These are phyloP conservation scores for Drosophila parthenogenetica DNA, from an alignment of 2,888 invertebrate species.

Conservation along the genomic window DNA sequence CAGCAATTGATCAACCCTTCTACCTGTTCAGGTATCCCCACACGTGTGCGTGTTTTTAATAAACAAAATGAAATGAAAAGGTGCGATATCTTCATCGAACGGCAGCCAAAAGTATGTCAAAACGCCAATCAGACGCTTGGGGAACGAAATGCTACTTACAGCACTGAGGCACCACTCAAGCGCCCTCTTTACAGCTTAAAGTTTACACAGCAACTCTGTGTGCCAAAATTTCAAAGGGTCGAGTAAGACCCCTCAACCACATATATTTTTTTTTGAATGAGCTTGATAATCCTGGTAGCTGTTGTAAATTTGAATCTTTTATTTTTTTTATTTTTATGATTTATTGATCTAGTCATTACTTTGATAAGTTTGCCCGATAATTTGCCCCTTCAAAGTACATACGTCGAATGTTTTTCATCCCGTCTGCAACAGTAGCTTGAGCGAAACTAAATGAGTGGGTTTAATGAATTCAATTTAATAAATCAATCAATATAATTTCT, in stretches of 20 bases:
- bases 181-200: conserved; percentile 7
- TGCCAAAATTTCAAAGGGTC: not conserved
- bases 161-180: conserved; percentile 9
- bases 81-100: conserved; percentile 47
- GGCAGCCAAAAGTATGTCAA: conserved; percentile 57
- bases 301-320: too few relatives aligned
- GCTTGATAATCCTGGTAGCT: too few relatives aligned
- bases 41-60: conserved; percentile 44
- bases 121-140: conserved; percentile 46
- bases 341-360: too few relatives aligned
- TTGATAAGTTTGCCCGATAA: too few relatives aligned
- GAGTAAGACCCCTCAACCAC: not conserved
- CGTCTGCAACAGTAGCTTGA: too few relatives aligned
- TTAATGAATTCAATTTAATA: too few relatives aligned
- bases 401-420: too few relatives aligned
- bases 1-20: conserved; percentile 19
- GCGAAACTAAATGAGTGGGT: too few relatives aligned
- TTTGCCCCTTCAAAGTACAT: too few relatives aligned
- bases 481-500: too few relatives aligned
- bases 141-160: not conserved
- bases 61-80: conserved; percentile 16
- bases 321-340: too few relatives aligned
- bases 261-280: too few relatives aligned
- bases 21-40: conserved; percentile 3
- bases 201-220: not conserved